Percentiles rank a stretch among this genome's conserved stretches.
Evolutionary conservation across 2,888 invertebrate species (phyloP).

Genomic region (Andrena bicolor): DNA sequence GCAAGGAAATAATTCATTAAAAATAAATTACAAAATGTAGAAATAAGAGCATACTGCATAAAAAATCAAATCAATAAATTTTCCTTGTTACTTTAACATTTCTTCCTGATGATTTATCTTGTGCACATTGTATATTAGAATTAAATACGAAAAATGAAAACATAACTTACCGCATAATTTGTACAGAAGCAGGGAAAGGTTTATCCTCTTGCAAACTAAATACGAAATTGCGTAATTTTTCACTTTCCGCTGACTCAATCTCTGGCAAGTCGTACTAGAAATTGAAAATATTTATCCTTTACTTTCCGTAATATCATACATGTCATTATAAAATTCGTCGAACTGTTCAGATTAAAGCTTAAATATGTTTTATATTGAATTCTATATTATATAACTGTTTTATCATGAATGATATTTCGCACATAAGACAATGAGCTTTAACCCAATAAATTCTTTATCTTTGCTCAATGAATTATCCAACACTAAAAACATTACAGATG

Average conservation of each 20-base stretch:
- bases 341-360: background rate
- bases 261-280: conserved; percentile 91
- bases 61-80: no score
- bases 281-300: conserved; percentile 14
- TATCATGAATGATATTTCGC: no score
- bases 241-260: conserved; percentile 90
- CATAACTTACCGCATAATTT: conserved; percentile 91
- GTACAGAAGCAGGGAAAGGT: conserved; percentile 91
- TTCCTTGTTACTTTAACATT: no score
- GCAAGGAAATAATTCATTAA: background rate
- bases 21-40: background rate
- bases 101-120: no score
- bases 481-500: background rate
- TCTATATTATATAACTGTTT: no score
- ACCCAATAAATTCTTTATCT: no score
- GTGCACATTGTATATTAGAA: background rate
- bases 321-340: background rate
- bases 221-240: conserved; percentile 92
- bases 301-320: background rate
- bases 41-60: no score
- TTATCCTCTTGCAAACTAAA: conserved; percentile 94
- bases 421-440: no score
- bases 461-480: no score
- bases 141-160: conserved; percentile 11
- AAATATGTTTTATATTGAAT: no score